Evolutionary conservation across 2,797 vertebrate species (phyloP).

Genomic region (Sphenodon punctatus): DNA sequence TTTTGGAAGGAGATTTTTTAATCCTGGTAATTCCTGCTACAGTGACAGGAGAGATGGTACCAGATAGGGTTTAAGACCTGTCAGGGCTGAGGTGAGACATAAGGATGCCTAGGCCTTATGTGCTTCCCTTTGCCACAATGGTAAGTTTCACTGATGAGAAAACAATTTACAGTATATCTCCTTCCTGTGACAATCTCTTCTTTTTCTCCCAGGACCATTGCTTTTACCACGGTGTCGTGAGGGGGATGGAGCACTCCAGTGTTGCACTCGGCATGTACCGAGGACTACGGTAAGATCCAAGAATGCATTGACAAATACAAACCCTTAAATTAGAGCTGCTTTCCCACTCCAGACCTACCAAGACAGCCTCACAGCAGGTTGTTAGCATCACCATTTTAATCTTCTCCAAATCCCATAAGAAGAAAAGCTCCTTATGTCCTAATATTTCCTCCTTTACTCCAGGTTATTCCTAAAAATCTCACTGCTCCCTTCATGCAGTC

Average conservation of each 20-base stretch:
- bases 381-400: neutral
- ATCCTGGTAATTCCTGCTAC: neutral
- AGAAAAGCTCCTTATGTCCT: neutral
- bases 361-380: neutral
- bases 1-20: too few relatives aligned
- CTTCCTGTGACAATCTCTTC: neutral
- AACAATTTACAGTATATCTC: neutral
- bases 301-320: neutral
- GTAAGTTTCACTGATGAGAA: neutral
- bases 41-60: fast-evolving
- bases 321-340: neutral
- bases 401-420: neutral
- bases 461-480: neutral
- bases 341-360: neutral
- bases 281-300: slow-evolving; percentile 87
- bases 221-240: slow-evolving; percentile 90
- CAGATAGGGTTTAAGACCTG: fast-evolving
- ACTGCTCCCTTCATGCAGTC: too few relatives aligned
- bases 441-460: neutral
- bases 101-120: neutral
- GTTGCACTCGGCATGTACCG: slow-evolving; percentile 88
- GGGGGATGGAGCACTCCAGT: slow-evolving; percentile 79
- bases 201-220: slow-evolving; percentile 87
- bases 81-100: fast-evolving
- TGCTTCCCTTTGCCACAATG: fast-evolving